A percentile compares a stretch with the other conserved stretches of the same genome.
phyloP scores from a whole-genome alignment of 1,140 invertebrate genomes.

The Trichoplusia ni region DNA sequence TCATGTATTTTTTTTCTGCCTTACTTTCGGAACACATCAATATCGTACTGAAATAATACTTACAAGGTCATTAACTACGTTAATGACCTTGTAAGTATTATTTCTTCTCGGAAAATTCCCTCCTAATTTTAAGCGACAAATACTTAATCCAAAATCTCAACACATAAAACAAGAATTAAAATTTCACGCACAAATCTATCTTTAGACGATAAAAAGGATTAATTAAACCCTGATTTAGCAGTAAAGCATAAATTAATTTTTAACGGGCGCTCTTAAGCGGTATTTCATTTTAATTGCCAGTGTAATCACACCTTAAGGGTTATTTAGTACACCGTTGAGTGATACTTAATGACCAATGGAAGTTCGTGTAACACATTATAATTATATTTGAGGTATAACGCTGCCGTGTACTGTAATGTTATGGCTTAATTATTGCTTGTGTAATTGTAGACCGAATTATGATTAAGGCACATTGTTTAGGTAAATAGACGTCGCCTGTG shows the following conservation, averaged over 20 bases:
- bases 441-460: not conserved
- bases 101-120: too few relatives aligned
- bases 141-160: too few relatives aligned
- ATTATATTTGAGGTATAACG: not conserved
- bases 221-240: constrained; percentile 17
- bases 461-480: not conserved
- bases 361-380: constrained; percentile 15
- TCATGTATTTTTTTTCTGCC: too few relatives aligned
- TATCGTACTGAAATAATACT: too few relatives aligned
- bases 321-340: constrained; percentile 10
- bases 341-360: constrained; percentile 14
- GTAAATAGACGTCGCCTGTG: constrained; percentile 4
- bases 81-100: too few relatives aligned
- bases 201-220: not conserved
- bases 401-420: not conserved
- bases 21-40: too few relatives aligned
- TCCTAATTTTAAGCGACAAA: too few relatives aligned
- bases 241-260: constrained; percentile 21
- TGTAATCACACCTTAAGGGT: constrained; percentile 16
- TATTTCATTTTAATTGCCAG: constrained; percentile 23
- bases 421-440: not conserved
- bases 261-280: constrained; percentile 12
- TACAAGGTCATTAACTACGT: too few relatives aligned
- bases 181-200: too few relatives aligned
- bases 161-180: too few relatives aligned